Evolutionary conservation across 2,888 invertebrate species (phyloP), one percentile per base, ranked within the genome.

Genomic region (Piscicola geometra): DNA sequence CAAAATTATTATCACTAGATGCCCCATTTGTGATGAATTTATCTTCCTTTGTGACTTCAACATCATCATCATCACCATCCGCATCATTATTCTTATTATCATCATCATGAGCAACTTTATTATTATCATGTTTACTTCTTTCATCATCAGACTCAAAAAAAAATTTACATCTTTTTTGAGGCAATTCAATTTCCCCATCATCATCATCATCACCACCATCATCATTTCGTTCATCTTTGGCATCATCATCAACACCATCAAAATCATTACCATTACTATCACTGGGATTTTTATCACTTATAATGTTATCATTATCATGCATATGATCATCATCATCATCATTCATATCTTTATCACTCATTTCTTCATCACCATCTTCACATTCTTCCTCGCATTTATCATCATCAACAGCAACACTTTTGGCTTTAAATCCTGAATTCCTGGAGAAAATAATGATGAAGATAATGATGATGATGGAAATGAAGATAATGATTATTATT

Each of bases 341-440:
- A 73, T 35, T 25, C 32, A n/a, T 12, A 73, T 64, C 30, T 25
- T 72, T 1, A 64, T 56, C 25, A 73, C n/a, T 72, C 25, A 25
- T 25, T 64, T 67, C 35, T 28, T 67, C 5, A 32, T 32, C 33
- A 30, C 3, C 67, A 35, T 3, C 28, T 32, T 21, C 21, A 67
- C 15, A 5, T 41, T 41, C 41, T 41, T 41, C 41, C 15, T 41
- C 41, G 5, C 15, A 5, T 41, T 41, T 15, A 9, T 41, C 41
- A 9, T 41, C 41, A 9, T 41, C 15, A 5, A 5, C 41, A 9
- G 5, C 41, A 9, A 9, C 41, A 41, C 15, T 41, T 41, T 41
- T 41, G 5, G 41, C 41, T 15, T 41, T 41, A 41, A 41, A 5
- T 41, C 41, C 41, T 9, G 9, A 5, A 41, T 41, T 41, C 41